Percentiles rank a stretch among this genome's conserved stretches.
Conservation (phyloP, 2,888 invertebrate species). For the Synanthedon vespiformis region DNA sequence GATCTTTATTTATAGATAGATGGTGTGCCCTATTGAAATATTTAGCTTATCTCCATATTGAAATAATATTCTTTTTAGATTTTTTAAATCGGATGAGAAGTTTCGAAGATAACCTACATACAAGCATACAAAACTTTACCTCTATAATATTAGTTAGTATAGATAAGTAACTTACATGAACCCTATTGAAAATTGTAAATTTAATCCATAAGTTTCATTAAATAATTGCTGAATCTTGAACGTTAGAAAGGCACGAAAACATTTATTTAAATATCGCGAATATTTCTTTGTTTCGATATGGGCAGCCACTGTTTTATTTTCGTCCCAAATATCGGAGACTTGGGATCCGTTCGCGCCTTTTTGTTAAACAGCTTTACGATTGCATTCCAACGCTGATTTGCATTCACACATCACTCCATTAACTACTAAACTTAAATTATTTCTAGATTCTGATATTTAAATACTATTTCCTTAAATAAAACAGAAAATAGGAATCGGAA, state of each 20-base stretch:
- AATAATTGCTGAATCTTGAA: not conserved
- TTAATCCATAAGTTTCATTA: not conserved
- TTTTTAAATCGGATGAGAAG: too few species aligned
- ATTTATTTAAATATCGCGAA: not conserved
- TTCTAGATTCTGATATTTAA: not conserved
- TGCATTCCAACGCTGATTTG: slow-evolving; percentile 13
- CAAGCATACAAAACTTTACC: too few species aligned
- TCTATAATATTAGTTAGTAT: too few species aligned
- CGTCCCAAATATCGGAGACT: slow-evolving; percentile 24
- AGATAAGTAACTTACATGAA: slow-evolving; percentile 45
- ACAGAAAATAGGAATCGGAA: slow-evolving; percentile 29
- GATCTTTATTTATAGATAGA: too few species aligned
- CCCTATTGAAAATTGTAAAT: slow-evolving; percentile 24
- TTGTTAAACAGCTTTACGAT: slow-evolving; percentile 31
- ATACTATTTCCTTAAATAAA: slow-evolving; percentile 18
- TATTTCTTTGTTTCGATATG: slow-evolving; percentile 26
- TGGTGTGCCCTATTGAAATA: too few species aligned
- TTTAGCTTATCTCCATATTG: too few species aligned
- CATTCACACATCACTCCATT: not conserved
- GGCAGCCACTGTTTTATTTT: slow-evolving; percentile 25
- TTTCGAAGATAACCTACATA: too few species aligned
- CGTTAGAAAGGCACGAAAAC: not conserved
- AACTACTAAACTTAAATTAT: too few species aligned
- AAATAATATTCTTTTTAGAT: too few species aligned
- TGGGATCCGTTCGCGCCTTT: slow-evolving; percentile 56